Base-by-base conservation (phyloP, 30 jellyfish, hydroid and myxozoan genomes). In the Mastigias papua region DNA sequence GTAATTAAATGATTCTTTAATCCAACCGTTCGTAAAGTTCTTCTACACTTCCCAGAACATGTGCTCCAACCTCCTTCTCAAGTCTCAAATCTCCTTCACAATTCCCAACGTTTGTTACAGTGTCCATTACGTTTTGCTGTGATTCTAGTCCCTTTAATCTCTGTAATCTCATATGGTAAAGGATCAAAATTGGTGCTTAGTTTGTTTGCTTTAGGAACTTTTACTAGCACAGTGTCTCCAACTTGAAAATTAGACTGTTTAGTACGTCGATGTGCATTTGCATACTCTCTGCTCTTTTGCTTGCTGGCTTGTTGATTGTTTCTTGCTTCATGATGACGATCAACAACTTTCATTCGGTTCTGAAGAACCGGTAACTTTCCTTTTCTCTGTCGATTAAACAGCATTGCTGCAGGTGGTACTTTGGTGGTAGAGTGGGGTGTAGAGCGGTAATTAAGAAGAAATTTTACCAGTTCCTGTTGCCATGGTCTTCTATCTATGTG, bases 351-450 rank as follows among this genome's bases (percentile, higher is more conserved):
- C 29, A 3, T 15, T 27, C 0, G 35, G 16, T 33, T 65, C 8
- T 75, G 73, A 17, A 81, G 61, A 10, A 26, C 34, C 46, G 92
- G 92, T 51, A 82, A 57, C 26, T 37, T 69, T 19, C 86, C 86
- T 31, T 34, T 37, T 10, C 66, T 69, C 9, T 69, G 86, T 19
- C 76, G 76, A 49, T 48, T 67, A 69, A 32, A 82, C 19, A 82
- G 73, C 10, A 82, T 21, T 71, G 35, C 86, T 3, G 92, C 74
- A 8, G 92, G 92, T 20, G 92, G 84, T 15, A 65, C 58, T 1
- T 48, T 48, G 32, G 87, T 82, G 0, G 92, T 82, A 11, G 92
- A 8, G 33, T 82, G 86, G 4, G 92, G 84, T 51, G 92, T 82
- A 1, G 85, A 17, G 9, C 87, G 86, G 34, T 82, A 82, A 82